These are phyloP conservation scores for Acrocephalus kingi DNA, from an alignment of 2,113 vertebrate genomes.

Conservation along the genomic window DNA sequence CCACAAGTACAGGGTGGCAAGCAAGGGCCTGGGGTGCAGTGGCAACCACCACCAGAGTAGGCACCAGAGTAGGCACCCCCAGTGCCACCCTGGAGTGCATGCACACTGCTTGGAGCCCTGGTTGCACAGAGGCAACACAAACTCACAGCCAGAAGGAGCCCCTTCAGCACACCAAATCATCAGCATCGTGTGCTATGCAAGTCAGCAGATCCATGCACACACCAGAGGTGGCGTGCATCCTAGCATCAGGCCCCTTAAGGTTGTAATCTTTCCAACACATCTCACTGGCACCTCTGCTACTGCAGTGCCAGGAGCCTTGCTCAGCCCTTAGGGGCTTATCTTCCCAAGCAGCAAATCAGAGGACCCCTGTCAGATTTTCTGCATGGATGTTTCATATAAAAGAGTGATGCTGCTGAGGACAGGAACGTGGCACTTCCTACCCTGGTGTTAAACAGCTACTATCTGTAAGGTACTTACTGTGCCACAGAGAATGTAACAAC, in stretches of 20 bases:
- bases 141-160: background rate
- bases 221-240: background rate
- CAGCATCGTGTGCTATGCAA: fast-evolving
- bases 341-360: background rate
- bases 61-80: background rate
- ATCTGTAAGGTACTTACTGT: background rate
- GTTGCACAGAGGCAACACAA: background rate
- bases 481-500: background rate
- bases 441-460: background rate
- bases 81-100: fast-evolving
- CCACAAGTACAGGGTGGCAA: background rate
- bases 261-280: background rate
- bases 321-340: background rate
- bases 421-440: background rate
- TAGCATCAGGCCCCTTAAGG: background rate
- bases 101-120: fast-evolving
- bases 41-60: background rate
- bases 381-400: background rate
- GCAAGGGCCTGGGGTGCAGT: background rate
- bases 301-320: background rate
- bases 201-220: background rate
- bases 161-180: background rate
- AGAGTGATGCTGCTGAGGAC: background rate
- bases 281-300: background rate
- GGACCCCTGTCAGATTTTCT: background rate